Evolutionary conservation across 2,888 invertebrate genomes (phyloP), one percentile per base, ranked within the genome.

Genomic region (Fragum sueziense): DNA sequence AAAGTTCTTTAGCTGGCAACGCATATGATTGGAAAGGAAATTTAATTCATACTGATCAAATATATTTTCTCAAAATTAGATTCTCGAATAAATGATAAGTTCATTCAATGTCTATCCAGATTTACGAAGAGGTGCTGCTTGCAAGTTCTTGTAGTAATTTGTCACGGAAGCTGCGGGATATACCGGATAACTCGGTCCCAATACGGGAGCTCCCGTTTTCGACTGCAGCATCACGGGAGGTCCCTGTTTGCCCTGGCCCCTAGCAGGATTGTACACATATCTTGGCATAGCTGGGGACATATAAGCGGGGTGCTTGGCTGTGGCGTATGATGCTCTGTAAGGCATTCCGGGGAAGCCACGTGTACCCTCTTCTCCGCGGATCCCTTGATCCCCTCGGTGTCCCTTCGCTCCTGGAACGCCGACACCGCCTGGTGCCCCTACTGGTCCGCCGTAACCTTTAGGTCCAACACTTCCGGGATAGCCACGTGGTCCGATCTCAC

Each of bases 331-430:
- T 9, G 75, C 76, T 29, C 75, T 79, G 37, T 82, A 84, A 1
- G 80, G 73, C 1, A 69, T 72, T 27, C 84, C 84, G 34, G 82
- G 74, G 6, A 17, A 33, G 9, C 84, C 84, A 31, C 57, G 52
- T 25, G 57, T 41, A 20, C 84, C 84, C 29, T 34, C 73, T 51
- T 7, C 29, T 2, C 84, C 84, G 0, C 61, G 31, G 0, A 33
- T 14, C 4, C 84, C 84, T 51, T 61, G 57, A 14, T 82, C 78
- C 7, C 84, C 84, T 14, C 74, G 70, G 1, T 34, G 20, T 3
- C 84, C 84, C 70, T 82, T 84, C n/a, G 65, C 31, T 7, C 82
- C 84, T 2, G 70, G 70, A 3, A 62, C 20, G n/a, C 84, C 84
- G 14, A 33, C n/a, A 22, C 74, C 77, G 2, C 81, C 84, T 20